Evolutionary conservation across 1,140 invertebrate species (phyloP).

Genomic region (Drosophila kurseongensis): DNA sequence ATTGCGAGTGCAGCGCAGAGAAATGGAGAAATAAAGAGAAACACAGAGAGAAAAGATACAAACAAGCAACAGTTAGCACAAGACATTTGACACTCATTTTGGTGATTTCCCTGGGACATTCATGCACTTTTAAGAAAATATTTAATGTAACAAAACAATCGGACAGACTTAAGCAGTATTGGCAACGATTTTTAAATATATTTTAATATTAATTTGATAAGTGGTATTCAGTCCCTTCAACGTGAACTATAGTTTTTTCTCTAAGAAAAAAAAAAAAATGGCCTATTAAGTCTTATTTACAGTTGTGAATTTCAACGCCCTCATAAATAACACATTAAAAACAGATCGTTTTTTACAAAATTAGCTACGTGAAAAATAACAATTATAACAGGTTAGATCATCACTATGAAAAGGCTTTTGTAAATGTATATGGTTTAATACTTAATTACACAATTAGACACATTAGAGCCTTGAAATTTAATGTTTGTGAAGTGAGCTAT

Average conservation of each 20-base stretch:
- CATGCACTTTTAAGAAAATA: background rate
- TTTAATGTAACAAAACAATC: background rate
- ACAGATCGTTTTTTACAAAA: background rate
- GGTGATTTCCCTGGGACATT: background rate
- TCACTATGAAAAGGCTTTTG: background rate
- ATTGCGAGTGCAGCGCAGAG: slow-evolving; percentile 53
- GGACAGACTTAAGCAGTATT: background rate
- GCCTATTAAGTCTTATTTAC: too few species aligned
- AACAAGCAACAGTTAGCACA: slow-evolving; percentile 49
- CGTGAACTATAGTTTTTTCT: too few species aligned
- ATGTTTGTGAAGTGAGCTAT: background rate
- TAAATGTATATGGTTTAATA: background rate
- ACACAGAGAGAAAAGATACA: slow-evolving; percentile 60
- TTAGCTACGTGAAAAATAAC: background rate
- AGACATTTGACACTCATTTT: slow-evolving; percentile 1
- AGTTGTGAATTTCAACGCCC: background rate
- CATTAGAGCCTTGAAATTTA: background rate
- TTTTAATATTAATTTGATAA: too few species aligned
- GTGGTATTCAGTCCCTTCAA: too few species aligned
- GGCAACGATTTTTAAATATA: too few species aligned
- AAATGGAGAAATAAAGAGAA: slow-evolving; percentile 31
- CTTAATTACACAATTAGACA: background rate
- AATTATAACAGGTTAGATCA: background rate
- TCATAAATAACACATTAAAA: background rate
- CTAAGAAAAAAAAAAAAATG: too few species aligned